phyloP scores from a whole-genome alignment of 2,888 invertebrate species.

The Tineola bisselliella region DNA sequence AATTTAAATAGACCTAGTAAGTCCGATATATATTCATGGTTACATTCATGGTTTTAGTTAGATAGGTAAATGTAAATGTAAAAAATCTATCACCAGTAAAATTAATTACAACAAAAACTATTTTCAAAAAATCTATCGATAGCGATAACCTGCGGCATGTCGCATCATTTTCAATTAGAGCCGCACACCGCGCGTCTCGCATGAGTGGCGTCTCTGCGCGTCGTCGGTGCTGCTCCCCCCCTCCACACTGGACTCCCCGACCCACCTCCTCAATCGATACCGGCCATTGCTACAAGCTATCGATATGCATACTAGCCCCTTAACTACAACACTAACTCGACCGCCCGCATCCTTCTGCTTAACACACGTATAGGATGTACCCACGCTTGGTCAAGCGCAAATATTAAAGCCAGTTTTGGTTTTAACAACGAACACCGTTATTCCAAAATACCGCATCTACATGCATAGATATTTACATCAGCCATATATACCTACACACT shows the following conservation, averaged over 20 bases:
- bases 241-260: constrained; percentile 14
- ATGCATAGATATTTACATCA: too few species aligned
- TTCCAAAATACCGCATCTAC: not conserved
- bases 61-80: too few species aligned
- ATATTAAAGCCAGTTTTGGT: not conserved
- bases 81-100: too few species aligned
- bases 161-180: constrained; percentile 55
- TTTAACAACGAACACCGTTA: not conserved
- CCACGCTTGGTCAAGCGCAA: not conserved
- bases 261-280: constrained; percentile 42
- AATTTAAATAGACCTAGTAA: too few species aligned
- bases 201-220: constrained; percentile 56
- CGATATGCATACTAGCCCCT: constrained; percentile 14
- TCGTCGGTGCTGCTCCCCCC: constrained; percentile 30
- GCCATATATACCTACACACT: too few species aligned
- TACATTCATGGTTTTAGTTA: too few species aligned
- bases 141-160: constrained; percentile 28
- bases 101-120: not conserved
- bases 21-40: too few species aligned
- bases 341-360: not conserved
- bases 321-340: constrained; percentile 13
- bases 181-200: constrained; percentile 46
- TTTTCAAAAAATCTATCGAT: constrained; percentile 17
- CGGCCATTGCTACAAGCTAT: constrained; percentile 25
- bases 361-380: not conserved